These are phyloP conservation scores for Rhabdomys dilectus DNA, from an alignment of 2,113 vertebrate genomes.

Conservation along the genomic window DNA sequence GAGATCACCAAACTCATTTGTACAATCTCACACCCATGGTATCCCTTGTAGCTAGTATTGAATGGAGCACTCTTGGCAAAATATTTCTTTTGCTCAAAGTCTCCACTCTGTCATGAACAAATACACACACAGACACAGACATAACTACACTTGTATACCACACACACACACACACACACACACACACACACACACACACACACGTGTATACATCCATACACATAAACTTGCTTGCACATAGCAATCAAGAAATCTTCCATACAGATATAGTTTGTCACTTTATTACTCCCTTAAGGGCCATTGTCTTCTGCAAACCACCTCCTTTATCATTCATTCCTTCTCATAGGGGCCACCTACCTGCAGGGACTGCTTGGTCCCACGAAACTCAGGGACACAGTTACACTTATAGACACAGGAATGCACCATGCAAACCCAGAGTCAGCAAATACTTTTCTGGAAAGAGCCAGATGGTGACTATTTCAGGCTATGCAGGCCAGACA, in stretches of 20 bases:
- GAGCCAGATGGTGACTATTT: not conserved
- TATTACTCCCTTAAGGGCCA: not conserved
- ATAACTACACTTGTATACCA: not conserved
- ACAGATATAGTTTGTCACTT: not conserved
- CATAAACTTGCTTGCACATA: not conserved
- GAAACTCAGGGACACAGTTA: not conserved
- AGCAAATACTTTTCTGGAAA: not conserved
- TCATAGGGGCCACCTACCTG: accelerated
- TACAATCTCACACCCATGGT: not conserved
- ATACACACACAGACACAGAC: not conserved
- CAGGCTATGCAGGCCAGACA: not conserved
- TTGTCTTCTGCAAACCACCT: not conserved
- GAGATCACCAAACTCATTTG: not conserved
- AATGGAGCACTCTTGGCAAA: not conserved
- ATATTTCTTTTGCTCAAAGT: not conserved
- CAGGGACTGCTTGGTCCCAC: not conserved
- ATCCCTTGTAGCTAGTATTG: not conserved
- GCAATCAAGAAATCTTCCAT: not conserved
- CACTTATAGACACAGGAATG: not conserved
- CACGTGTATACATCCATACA: no score
- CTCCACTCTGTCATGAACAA: not conserved
- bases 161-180: not conserved
- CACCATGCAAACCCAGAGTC: not conserved
- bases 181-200: not conserved
- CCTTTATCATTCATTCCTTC: not conserved